Evolutionary conservation across 2,113 vertebrate genomes (phyloP).

Genomic region (Ovis canadensis): DNA sequence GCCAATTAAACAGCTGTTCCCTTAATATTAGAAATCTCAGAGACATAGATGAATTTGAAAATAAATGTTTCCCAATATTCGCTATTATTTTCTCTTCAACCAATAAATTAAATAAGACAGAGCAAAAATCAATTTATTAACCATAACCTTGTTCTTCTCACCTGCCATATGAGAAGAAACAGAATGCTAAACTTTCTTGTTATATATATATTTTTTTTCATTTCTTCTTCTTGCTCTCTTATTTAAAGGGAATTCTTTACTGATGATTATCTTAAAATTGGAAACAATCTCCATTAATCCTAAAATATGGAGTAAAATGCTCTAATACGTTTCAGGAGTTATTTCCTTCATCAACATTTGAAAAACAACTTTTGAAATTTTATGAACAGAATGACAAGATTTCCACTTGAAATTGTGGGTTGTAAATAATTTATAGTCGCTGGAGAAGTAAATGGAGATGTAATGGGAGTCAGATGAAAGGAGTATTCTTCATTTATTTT

Average conservation of each 20-base stretch:
- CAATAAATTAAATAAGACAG: not conserved
- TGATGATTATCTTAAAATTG: not conserved
- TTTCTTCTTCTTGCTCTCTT: not conserved
- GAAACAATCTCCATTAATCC: not conserved
- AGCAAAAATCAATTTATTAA: not conserved
- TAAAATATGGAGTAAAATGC: not conserved
- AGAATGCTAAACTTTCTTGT: not conserved
- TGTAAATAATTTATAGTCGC: not conserved
- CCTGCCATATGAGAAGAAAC: not conserved
- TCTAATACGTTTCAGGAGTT: not conserved
- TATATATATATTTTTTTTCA: not conserved
- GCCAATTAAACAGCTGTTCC: not conserved
- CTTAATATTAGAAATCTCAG: not conserved
- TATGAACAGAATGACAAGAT: not conserved
- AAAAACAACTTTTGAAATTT: not conserved
- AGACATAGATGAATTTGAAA: not conserved
- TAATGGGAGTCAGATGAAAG: not conserved
- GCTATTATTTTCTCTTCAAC: not conserved
- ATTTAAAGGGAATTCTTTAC: not conserved
- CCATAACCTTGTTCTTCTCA: not conserved
- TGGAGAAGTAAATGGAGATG: not conserved
- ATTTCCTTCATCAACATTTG: not conserved
- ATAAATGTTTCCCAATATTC: not conserved
- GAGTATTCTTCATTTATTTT: not conserved
- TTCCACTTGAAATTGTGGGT: not conserved